Percentiles rank a stretch among this genome's conserved stretches.
These are phyloP conservation scores for Neopipo cinnamomea DNA, from an alignment of 2,113 vertebrate species.

Conservation along the genomic window DNA sequence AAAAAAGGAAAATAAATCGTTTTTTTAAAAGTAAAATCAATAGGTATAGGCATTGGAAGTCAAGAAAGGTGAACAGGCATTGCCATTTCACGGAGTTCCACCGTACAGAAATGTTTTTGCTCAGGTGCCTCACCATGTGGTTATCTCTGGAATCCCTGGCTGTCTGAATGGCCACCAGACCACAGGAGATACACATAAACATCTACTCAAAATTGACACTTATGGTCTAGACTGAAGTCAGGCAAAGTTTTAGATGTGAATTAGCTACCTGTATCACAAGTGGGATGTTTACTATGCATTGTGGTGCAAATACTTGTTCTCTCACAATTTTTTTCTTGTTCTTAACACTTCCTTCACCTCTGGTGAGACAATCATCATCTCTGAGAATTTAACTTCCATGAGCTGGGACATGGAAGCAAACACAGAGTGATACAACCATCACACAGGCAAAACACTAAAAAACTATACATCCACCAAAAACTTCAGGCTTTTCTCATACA, in stretches of 20 bases:
- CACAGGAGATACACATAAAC: not conserved
- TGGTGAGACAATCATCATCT: not conserved
- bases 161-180: not conserved
- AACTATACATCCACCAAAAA: not conserved
- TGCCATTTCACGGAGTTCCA: not conserved
- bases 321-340: not conserved
- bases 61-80: not conserved
- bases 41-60: not conserved
- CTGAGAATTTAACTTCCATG: not conserved
- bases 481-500: not conserved
- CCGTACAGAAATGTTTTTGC: not conserved
- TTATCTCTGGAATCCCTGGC: not conserved
- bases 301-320: not conserved
- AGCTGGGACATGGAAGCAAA: not conserved
- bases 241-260: not conserved
- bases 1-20: not conserved
- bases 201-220: not conserved
- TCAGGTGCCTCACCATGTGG: not conserved
- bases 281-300: not conserved
- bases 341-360: not conserved
- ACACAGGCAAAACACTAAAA: not conserved
- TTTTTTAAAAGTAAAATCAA: not conserved
- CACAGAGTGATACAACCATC: not conserved
- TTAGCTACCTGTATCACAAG: constrained; percentile 28
- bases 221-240: not conserved